These are phyloP conservation scores for Mimumesa dahlbomi DNA, from an alignment of 2,888 invertebrate species.

Conservation along the genomic window DNA sequence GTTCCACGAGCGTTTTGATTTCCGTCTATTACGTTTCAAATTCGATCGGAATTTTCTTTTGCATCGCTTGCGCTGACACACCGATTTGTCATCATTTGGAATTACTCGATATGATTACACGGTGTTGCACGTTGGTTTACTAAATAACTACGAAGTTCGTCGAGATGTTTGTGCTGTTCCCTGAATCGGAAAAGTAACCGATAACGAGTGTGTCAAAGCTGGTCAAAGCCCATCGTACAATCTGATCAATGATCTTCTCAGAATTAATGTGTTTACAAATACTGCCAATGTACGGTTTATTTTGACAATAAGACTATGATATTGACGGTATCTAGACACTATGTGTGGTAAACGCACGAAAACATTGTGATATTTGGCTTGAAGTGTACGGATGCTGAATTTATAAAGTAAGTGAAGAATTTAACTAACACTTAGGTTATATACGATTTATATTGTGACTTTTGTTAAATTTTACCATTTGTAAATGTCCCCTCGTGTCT, in stretches of 20 bases:
- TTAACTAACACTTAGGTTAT: conserved; percentile 32
- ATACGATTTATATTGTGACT: not conserved
- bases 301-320: conserved; percentile 37
- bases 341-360: conserved; percentile 52
- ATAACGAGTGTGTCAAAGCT: conserved; percentile 17
- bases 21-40: not conserved
- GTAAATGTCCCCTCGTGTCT: not conserved
- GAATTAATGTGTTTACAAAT: conserved; percentile 53
- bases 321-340: conserved; percentile 26
- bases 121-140: conserved; percentile 1
- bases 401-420: conserved; percentile 42
- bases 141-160: conserved; percentile 15
- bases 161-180: conserved; percentile 4
- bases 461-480: not conserved
- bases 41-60: not conserved
- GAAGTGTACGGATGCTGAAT: conserved; percentile 30
- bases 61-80: not conserved
- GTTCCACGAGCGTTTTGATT: not conserved
- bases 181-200: conserved; percentile 3
- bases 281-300: conserved; percentile 48
- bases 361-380: conserved; percentile 51
- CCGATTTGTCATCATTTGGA: conserved; percentile 17
- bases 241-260: conserved; percentile 43
- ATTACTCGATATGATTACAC: conserved; percentile 16
- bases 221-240: conserved; percentile 10